Conservation (phyloP, 2,888 invertebrate species). For the Dynastes grantii region DNA sequence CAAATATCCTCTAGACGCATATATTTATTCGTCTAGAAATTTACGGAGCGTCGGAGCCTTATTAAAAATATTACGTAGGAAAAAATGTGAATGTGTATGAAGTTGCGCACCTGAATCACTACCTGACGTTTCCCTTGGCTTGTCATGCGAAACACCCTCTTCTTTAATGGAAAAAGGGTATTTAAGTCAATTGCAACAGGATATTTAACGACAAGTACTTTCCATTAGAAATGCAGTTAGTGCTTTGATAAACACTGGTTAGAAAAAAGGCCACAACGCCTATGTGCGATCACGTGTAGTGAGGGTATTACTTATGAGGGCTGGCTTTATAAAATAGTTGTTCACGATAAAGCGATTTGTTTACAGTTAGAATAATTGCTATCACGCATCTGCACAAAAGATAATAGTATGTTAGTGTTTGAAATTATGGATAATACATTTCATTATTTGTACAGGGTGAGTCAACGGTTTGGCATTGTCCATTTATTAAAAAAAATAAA, state of each 20-base stretch:
- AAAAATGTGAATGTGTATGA: slow-evolving; percentile 10
- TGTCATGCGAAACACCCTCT: slow-evolving; percentile 60
- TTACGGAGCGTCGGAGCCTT: slow-evolving; percentile 11
- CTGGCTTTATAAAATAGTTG: background rate
- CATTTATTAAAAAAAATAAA: no score
- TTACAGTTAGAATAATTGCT: slow-evolving; percentile 12
- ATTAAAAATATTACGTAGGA: slow-evolving; percentile 24
- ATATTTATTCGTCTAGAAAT: slow-evolving; percentile 19
- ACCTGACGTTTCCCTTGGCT: slow-evolving; percentile 60
- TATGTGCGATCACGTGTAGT: slow-evolving; percentile 10
- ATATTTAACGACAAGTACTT: slow-evolving; percentile 46
- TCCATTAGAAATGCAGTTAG: slow-evolving; percentile 47
- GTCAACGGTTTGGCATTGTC: no score
- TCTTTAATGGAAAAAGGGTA: slow-evolving; percentile 41
- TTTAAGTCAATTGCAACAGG: slow-evolving; percentile 46
- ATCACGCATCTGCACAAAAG: background rate
- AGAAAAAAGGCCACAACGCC: slow-evolving; percentile 2
- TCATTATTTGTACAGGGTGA: no score
- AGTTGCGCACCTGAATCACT: slow-evolving; percentile 26
- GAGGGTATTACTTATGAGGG: slow-evolving; percentile 30
- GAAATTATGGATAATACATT: no score
- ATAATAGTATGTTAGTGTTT: no score
- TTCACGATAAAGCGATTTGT: slow-evolving; percentile 6
- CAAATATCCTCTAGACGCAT: background rate
- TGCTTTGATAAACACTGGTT: slow-evolving; percentile 30